Evolutionary conservation across 1,140 invertebrate species (phyloP), one percentile per base, ranked within the genome.

Genomic region (Papilio aristodemus): DNA sequence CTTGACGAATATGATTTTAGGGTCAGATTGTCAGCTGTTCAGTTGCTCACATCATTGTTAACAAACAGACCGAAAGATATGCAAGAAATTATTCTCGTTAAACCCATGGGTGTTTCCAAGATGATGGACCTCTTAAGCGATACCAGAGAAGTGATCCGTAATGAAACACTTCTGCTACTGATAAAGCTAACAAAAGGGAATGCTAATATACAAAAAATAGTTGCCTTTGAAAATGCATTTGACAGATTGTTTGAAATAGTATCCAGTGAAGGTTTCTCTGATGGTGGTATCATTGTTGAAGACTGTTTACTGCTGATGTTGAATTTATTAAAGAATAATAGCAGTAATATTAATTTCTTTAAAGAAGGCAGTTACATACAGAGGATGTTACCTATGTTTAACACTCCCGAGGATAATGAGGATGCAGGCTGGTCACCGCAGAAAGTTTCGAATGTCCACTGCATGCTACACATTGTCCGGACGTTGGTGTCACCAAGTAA

Each of bases 161-260:
- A 99, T 92, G 97, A 99, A 92, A 97, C 97, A 1, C 91, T 99
- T 11, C 90, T 99, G 5, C 91, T 99, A n/a, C 92, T 99, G 0
- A 97, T 97, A 73, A 96, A 98, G 83, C 91, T 99, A 59, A 99
- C 98, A 0, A 98, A 98, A 92, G 95, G 95, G 6, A 99, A 99
- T 93, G 96, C 97, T 0, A 99, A 99, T 88, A 98, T 99, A 78
- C 99, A 99, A 89, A 99, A 99, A 92, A 99, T 99, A 81, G 98
- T 99, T 4, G 99, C 98, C 0, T 99, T 99, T 92, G 98, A 99
- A 92, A 99, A 99, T 93, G 98, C 97, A 0, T 99, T 99, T 90
- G 98, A 99, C 91, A 94, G 96, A 74, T 92, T 99, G 39, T 96
- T 99, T 77, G 96, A 98, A 83, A 98, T 99, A 36, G 97, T 99